phyloP scores from a whole-genome alignment of 2,888 invertebrate species.

The Cremastinae sp. region DNA sequence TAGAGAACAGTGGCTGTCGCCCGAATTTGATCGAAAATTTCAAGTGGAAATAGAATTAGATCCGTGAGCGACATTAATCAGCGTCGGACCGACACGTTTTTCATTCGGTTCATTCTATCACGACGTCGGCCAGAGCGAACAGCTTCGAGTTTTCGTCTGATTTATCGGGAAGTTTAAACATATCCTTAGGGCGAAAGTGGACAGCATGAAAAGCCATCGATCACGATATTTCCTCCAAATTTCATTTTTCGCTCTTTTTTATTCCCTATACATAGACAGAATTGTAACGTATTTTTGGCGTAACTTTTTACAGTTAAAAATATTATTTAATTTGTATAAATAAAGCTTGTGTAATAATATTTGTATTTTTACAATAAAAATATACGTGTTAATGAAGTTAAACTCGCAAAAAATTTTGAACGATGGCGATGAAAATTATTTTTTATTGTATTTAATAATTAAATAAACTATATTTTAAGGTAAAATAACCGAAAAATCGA shows the following conservation, averaged over 20 bases:
- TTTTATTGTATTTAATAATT: too few species aligned
- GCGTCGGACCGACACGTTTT: constrained; percentile 16
- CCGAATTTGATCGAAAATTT: constrained; percentile 22
- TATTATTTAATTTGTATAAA: too few species aligned
- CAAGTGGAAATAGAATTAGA: constrained; percentile 10
- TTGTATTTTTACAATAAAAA: too few species aligned
- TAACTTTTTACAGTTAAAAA: too few species aligned
- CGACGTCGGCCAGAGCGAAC: constrained; percentile 31
- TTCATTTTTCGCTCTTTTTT: constrained; percentile 6
- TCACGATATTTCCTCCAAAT: neutral
- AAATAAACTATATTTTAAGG: too few species aligned
- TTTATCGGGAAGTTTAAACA: constrained; percentile 16
- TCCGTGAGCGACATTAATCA: constrained; percentile 16
- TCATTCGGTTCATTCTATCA: constrained; percentile 26
- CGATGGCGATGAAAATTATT: too few species aligned
- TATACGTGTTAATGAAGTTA: too few species aligned
- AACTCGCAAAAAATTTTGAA: too few species aligned
- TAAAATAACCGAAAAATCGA: too few species aligned
- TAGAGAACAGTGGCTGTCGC: neutral
- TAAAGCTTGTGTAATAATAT: too few species aligned
- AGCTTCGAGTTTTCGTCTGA: constrained; percentile 14
- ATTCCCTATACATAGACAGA: neutral
- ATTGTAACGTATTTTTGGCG: too few species aligned
- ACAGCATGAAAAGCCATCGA: neutral
- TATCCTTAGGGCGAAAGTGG: neutral